These are phyloP conservation scores for Leguminivora glycinivorella DNA, from an alignment of 1,140 invertebrate species.

Conservation along the genomic window DNA sequence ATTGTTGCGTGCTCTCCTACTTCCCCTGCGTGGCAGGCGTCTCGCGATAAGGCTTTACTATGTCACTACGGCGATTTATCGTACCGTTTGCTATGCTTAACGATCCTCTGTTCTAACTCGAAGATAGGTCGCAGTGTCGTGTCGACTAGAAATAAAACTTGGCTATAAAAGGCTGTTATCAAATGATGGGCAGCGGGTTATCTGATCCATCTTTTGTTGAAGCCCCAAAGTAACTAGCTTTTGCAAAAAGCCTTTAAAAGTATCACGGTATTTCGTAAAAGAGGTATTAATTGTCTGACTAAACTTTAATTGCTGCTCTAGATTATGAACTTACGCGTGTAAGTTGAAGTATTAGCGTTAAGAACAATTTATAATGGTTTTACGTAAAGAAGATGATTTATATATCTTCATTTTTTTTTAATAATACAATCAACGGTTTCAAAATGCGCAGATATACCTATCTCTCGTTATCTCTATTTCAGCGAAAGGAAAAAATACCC, in stretches of 20 bases:
- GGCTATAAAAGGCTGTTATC: slow-evolving; percentile 57
- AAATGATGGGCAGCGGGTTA: slow-evolving; percentile 51
- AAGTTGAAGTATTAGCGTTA: background rate
- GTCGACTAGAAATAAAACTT: slow-evolving; percentile 62
- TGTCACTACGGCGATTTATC: slow-evolving; percentile 26
- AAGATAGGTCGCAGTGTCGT: slow-evolving; percentile 56
- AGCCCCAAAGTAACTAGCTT: slow-evolving; percentile 32
- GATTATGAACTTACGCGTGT: background rate
- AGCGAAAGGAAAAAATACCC: too few species aligned
- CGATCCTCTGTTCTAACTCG: slow-evolving; percentile 40
- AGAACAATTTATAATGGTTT: background rate
- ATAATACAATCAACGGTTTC: background rate
- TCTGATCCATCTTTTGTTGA: slow-evolving; percentile 42
- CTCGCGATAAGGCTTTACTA: slow-evolving; percentile 17
- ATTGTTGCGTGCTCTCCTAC: background rate
- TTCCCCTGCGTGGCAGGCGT: slow-evolving; percentile 2
- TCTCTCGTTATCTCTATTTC: background rate
- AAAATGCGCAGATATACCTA: background rate
- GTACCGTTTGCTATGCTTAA: background rate
- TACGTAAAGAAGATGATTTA: background rate
- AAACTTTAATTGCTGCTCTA: background rate
- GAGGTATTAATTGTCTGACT: background rate
- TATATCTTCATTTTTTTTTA: background rate
- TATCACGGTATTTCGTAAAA: background rate
- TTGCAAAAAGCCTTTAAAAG: slow-evolving; percentile 3